Conservation (phyloP, 2,797 vertebrate species). For the Pelobates cultripes region DNA sequence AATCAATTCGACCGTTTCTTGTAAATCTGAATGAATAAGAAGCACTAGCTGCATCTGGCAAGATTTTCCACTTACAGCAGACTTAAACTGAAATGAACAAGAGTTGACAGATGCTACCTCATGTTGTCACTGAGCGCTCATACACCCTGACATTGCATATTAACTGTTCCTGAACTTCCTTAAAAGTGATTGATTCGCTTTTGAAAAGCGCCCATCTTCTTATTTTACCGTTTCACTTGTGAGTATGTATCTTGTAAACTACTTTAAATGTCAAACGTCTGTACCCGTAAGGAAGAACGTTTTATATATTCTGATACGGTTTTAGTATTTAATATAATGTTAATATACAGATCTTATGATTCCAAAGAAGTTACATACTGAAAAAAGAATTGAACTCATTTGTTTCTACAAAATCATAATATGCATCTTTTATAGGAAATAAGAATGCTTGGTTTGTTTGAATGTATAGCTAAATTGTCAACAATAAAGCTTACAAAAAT, state of each 20-base stretch:
- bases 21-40: slow-evolving; percentile 5
- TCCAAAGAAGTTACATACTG: too few relatives aligned
- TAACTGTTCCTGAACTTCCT: slow-evolving; percentile 47
- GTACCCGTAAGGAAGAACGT: too few relatives aligned
- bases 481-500: too few relatives aligned
- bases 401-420: too few relatives aligned
- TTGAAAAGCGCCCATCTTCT: neutral
- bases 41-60: neutral
- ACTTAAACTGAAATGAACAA: slow-evolving; percentile 55
- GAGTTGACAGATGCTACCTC: slow-evolving; percentile 56
- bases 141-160: slow-evolving; percentile 50
- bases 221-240: neutral
- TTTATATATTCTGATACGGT: too few relatives aligned
- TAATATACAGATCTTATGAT: too few relatives aligned
- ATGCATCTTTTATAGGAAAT: too few relatives aligned
- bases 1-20: slow-evolving; percentile 19
- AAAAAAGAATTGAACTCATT: too few relatives aligned
- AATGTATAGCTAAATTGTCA: too few relatives aligned
- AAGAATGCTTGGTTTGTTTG: too few relatives aligned
- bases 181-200: slow-evolving; percentile 22
- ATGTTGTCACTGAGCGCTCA: slow-evolving; percentile 52
- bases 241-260: neutral
- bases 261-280: neutral
- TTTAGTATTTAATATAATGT: too few relatives aligned
- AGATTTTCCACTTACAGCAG: slow-evolving; percentile 29